Evolutionary conservation across 2,113 vertebrate genomes (phyloP).

Genomic region (Hemichromis elongatus): DNA sequence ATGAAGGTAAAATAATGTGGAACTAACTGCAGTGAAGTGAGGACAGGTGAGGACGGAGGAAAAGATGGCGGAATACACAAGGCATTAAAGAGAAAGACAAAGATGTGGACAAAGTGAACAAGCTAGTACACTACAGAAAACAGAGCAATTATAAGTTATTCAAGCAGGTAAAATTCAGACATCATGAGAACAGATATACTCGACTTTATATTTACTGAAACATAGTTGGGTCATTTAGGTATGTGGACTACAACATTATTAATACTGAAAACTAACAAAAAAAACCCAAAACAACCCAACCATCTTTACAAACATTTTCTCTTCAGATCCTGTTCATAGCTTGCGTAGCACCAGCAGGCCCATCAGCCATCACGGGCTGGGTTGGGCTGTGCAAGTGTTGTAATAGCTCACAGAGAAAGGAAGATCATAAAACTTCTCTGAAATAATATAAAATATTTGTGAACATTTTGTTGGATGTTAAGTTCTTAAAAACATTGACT

Average conservation of each 20-base stretch:
- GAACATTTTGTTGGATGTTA: slow-evolving; percentile 10
- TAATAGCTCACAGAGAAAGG: slow-evolving; percentile 58
- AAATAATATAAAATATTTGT: background rate
- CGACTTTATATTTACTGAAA: slow-evolving; percentile 1
- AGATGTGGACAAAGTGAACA: background rate
- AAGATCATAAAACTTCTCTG: slow-evolving; percentile 1
- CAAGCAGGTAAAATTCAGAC: slow-evolving; percentile 12
- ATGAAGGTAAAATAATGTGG: slow-evolving; percentile 6
- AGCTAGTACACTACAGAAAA: background rate
- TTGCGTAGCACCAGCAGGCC: slow-evolving; percentile 34
- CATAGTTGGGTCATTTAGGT: background rate
- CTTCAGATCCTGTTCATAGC: slow-evolving; percentile 83
- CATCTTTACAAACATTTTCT: slow-evolving; percentile 30
- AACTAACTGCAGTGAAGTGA: background rate
- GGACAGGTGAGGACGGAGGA: background rate
- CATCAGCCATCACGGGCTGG: background rate
- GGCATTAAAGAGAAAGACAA: background rate
- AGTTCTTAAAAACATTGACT: background rate
- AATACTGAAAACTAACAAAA: slow-evolving; percentile 61
- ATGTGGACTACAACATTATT: background rate
- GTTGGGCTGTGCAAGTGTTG: background rate
- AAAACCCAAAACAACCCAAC: background rate
- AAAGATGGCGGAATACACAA: background rate
- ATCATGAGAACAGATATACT: background rate
- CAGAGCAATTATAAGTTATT: background rate